Percentiles rank a stretch among this genome's conserved stretches.
phyloP scores from a whole-genome alignment of 2,797 vertebrate species.

The Rhinichthys osculus region DNA sequence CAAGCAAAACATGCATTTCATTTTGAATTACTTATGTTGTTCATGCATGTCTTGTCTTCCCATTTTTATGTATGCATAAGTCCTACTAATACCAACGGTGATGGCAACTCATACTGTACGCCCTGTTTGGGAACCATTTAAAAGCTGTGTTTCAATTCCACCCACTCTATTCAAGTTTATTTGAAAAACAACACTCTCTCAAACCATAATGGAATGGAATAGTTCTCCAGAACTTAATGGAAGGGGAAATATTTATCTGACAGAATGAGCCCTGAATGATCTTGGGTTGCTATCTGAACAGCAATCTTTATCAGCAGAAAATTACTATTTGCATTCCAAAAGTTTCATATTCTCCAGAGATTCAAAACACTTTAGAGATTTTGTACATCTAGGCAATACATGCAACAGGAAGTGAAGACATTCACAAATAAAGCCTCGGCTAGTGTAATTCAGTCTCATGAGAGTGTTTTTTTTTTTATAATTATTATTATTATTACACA shows the following conservation, averaged over 20 bases:
- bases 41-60: background rate
- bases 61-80: background rate
- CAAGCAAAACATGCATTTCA: background rate
- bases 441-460: constrained; percentile 2
- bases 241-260: background rate
- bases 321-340: background rate
- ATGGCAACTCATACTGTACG: background rate
- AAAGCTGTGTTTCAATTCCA: background rate
- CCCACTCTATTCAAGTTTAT: background rate
- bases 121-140: background rate
- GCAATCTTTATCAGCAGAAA: background rate
- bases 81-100: background rate
- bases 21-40: background rate
- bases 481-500: background rate
- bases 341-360: background rate
- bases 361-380: background rate
- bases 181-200: background rate
- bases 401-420: constrained; percentile 22
- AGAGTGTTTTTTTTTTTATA: no score
- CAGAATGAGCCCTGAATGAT: background rate
- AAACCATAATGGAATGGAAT: background rate
- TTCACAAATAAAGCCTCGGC: constrained; percentile 9
- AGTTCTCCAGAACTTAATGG: background rate
- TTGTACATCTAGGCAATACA: background rate
- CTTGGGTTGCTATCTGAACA: background rate